phyloP scores from a whole-genome alignment of 2,113 vertebrate species.

The Anhinga rufa region DNA sequence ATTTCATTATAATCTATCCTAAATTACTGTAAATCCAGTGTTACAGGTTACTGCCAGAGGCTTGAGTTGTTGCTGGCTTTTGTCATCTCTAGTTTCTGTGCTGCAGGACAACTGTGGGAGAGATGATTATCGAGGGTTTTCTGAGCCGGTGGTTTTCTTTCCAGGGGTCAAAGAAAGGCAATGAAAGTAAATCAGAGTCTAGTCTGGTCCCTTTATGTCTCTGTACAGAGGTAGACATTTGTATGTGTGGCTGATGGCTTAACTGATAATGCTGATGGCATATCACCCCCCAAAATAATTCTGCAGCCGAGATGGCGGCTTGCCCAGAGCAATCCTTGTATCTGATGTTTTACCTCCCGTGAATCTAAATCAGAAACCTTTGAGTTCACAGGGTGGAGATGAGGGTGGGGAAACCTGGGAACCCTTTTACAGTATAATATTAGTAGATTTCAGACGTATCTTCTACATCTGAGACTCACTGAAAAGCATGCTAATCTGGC shows the following conservation, averaged over 20 bases:
- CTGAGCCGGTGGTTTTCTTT: not conserved
- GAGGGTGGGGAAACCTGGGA: not conserved
- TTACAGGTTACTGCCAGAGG: not conserved
- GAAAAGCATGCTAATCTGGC: not conserved
- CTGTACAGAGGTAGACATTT: not conserved
- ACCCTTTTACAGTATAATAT: not conserved
- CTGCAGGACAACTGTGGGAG: not conserved
- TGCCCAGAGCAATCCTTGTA: slow-evolving; percentile 16
- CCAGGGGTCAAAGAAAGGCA: slow-evolving; percentile 15
- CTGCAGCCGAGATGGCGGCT: not conserved
- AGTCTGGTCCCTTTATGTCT: not conserved
- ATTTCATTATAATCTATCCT: not conserved
- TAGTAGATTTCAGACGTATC: not conserved
- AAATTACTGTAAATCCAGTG: not conserved
- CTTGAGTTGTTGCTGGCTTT: not conserved
- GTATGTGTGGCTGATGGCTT: slow-evolving; percentile 20
- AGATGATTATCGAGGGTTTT: not conserved
- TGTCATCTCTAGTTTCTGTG: not conserved
- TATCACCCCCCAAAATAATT: slow-evolving; percentile 13
- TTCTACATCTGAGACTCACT: not conserved
- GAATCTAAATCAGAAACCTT: slow-evolving; percentile 26
- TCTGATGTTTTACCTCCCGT: not conserved
- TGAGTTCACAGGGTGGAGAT: not conserved
- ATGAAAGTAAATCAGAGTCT: slow-evolving; percentile 7
- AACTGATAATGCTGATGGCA: slow-evolving; percentile 17